Evolutionary conservation across 2,113 vertebrate species (phyloP), one percentile per base, ranked within the genome.

Genomic region (Serinus canaria): DNA sequence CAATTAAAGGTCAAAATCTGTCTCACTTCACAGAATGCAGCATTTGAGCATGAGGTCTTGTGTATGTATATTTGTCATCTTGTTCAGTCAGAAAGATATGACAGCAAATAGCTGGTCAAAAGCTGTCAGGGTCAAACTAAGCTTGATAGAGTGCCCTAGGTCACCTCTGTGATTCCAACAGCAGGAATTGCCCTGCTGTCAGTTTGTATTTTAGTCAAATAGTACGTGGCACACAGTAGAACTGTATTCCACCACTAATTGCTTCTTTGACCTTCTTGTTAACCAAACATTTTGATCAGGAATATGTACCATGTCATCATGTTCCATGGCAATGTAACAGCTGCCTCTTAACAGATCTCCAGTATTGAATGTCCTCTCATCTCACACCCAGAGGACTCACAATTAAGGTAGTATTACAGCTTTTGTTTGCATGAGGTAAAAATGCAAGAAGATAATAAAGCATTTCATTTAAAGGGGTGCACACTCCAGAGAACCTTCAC

Each of bases 1-100:
- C 96, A 96, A 95, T 96, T 96, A 97, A 96, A 97, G 97, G 96
- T 96, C 97, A 96, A 95, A 94, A 89, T 92, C 92, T 94, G 89
- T 89, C 90, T 95, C 94, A 93, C 85, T 88, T 92, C 92, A 94
- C 93, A 94, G 94, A 96, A 96, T 28, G 66, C 69, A 78, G 74
- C 81, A 92, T 96, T 96, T 96, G 90, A 91, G 94, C 72, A 3
- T 88, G 83, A 86, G 78, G 76, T 64, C 95, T 94, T 95, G 83
- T 94, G 87, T 95, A 59, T 94, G 87, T 95, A 59, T 94, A 96
- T 96, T 97, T 97, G 93, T 96, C 95, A 97, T 94, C 89, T 93
- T 96, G 89, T 93, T 97, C 97, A 95, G 74, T 89, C 85, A 93
- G 86, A 82, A 93, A 97, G 95, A 97, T 95, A 96, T 96, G 96